Percentiles rank a stretch among this genome's conserved stretches.
These are phyloP conservation scores for Scaptomyza caliginosa DNA, from an alignment of 2,888 invertebrate species.

Conservation along the genomic window DNA sequence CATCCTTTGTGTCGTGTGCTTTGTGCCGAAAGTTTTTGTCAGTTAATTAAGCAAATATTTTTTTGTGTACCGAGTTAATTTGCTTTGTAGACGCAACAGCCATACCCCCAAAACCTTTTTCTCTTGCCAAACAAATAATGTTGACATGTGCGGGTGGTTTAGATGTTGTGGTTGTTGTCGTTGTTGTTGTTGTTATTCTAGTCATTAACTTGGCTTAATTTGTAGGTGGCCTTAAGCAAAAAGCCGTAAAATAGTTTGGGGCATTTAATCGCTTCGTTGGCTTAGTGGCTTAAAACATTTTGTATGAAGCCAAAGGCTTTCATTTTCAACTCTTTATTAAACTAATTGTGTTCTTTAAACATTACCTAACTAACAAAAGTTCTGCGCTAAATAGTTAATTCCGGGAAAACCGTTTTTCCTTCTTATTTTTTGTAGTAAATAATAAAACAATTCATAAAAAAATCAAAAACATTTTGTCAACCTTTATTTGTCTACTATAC, in stretches of 20 bases:
- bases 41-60: slow-evolving; percentile 79
- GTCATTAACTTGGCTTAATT: slow-evolving; percentile 61
- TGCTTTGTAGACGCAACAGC: slow-evolving; percentile 44
- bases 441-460: no score
- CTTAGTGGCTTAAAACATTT: slow-evolving; percentile 15
- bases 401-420: no score
- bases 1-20: slow-evolving; percentile 39
- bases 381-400: no score
- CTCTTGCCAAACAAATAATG: slow-evolving; percentile 24
- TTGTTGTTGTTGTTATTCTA: slow-evolving; percentile 38
- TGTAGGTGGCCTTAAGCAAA: slow-evolving; percentile 33
- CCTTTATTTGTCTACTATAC: no score
- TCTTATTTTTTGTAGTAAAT: no score
- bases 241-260: slow-evolving; percentile 38
- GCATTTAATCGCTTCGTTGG: slow-evolving; percentile 40
- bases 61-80: slow-evolving; percentile 68
- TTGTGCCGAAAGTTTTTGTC: slow-evolving; percentile 71
- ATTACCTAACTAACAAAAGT: no score
- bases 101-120: slow-evolving; percentile 19
- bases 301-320: slow-evolving; percentile 6
- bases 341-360: no score
- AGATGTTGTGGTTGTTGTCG: no score
- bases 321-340: not conserved
- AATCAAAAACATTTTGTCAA: no score
- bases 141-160: slow-evolving; percentile 63